Evolutionary conservation across 2,797 vertebrate species (phyloP).

Genomic region (Brachyalestes nurse): DNA sequence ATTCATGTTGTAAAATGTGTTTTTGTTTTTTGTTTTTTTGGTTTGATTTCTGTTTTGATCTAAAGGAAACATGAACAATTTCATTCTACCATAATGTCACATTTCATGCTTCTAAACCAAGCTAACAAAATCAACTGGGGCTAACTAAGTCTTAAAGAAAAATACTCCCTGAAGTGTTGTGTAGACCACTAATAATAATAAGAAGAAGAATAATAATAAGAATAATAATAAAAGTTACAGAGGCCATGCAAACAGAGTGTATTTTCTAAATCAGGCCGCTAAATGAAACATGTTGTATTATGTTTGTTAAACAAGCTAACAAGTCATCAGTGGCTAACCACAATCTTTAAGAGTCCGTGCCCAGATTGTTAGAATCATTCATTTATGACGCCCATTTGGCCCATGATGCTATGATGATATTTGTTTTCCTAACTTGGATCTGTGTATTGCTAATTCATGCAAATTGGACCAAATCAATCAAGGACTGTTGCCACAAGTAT

Average conservation of each 20-base stretch:
- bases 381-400: constrained; percentile 15
- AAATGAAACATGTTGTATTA: background rate
- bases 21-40: no score
- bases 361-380: background rate
- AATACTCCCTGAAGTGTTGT: no score
- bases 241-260: background rate
- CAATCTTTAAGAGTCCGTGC: background rate
- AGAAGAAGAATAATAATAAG: no score
- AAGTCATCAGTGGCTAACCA: background rate
- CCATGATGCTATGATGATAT: constrained; percentile 7
- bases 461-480: constrained; percentile 18
- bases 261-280: background rate
- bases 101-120: background rate
- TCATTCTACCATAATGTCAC: no score
- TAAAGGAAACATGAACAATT: background rate
- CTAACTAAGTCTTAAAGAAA: background rate
- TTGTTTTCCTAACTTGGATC: constrained; percentile 10
- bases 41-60: background rate
- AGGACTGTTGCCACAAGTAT: constrained; percentile 2
- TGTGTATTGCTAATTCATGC: constrained; percentile 19
- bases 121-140: no score
- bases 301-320: background rate
- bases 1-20: no score
- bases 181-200: no score
- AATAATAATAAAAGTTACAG: no score